These are phyloP conservation scores for Enteromius unitaeniatus DNA, from an alignment of 2,797 vertebrate genomes.

Conservation along the genomic window DNA sequence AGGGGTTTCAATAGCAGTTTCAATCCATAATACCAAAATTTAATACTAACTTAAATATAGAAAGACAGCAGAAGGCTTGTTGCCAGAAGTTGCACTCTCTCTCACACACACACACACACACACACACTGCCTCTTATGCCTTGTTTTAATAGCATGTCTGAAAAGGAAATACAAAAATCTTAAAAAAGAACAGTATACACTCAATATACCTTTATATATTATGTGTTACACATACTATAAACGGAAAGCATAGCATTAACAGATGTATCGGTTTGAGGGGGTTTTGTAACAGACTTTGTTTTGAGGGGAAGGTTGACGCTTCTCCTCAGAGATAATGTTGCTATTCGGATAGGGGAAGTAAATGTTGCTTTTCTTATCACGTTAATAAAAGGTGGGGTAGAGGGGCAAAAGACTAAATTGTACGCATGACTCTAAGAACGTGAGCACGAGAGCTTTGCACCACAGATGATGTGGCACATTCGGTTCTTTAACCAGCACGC, in stretches of 20 bases:
- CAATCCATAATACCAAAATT: background rate
- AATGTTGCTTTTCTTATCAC: slow-evolving; percentile 1
- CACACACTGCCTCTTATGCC: slow-evolving; percentile 71
- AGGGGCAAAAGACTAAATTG: slow-evolving; percentile 30
- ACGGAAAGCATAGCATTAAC: slow-evolving; percentile 53
- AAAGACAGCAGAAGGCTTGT: background rate
- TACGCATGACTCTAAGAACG: slow-evolving; percentile 38
- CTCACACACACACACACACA: background rate
- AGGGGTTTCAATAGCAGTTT: too few relatives aligned
- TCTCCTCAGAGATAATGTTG: slow-evolving; percentile 1
- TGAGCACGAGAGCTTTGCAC: slow-evolving; percentile 15
- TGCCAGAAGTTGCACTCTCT: background rate
- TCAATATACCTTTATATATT: slow-evolving; percentile 39
- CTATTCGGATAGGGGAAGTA: background rate
- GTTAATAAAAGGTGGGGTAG: slow-evolving; percentile 24
- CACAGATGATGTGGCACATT: slow-evolving; percentile 41
- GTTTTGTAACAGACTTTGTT: slow-evolving; percentile 34
- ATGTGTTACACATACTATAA: slow-evolving; percentile 44
- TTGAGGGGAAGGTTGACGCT: slow-evolving; percentile 15
- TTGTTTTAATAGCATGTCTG: slow-evolving; percentile 81
- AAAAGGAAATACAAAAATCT: slow-evolving; percentile 46
- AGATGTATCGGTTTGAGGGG: slow-evolving; percentile 20
- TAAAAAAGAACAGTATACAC: slow-evolving; percentile 26
- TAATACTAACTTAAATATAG: slow-evolving; percentile 5
- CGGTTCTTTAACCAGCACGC: slow-evolving; percentile 38